phyloP scores from a whole-genome alignment of 2,888 invertebrate species.

The Melanchra persicariae region DNA sequence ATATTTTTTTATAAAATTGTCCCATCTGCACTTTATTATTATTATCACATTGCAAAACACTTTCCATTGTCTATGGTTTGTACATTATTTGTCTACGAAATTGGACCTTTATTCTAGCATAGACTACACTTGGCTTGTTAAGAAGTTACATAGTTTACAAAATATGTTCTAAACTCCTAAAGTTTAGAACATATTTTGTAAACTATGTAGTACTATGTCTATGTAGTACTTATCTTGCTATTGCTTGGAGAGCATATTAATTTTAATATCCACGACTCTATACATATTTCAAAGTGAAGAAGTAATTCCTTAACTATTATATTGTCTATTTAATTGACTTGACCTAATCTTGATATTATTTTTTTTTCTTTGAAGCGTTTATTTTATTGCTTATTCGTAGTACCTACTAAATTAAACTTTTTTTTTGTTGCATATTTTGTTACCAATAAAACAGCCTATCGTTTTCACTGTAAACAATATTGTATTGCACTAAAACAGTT shows the following conservation, averaged over 20 bases:
- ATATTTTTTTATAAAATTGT: slow-evolving; percentile 27
- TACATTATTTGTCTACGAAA: background rate
- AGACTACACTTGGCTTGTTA: slow-evolving; percentile 5
- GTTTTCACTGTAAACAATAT: slow-evolving; percentile 36
- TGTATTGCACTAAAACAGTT: slow-evolving; percentile 56
- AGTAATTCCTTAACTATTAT: background rate
- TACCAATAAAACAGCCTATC: slow-evolving; percentile 50
- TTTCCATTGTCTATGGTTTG: slow-evolving; percentile 16
- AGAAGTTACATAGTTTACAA: no score
- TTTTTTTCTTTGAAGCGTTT: background rate
- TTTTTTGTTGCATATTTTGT: slow-evolving; percentile 18
- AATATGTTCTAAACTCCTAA: no score
- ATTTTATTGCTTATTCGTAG: background rate
- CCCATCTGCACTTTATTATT: slow-evolving; percentile 7
- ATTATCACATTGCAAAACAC: slow-evolving; percentile 25
- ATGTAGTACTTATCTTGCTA: no score
- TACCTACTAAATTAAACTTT: background rate
- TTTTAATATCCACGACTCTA: no score
- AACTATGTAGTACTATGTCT: no score
- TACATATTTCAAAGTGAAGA: background rate
- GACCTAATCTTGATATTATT: background rate
- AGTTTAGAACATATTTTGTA: background rate
- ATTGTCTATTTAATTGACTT: slow-evolving; percentile 5
- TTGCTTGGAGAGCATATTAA: background rate
- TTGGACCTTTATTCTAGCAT: slow-evolving; percentile 29